These are phyloP conservation scores for Enteromius argenteus DNA, from an alignment of 2,797 vertebrate genomes.

Conservation along the genomic window DNA sequence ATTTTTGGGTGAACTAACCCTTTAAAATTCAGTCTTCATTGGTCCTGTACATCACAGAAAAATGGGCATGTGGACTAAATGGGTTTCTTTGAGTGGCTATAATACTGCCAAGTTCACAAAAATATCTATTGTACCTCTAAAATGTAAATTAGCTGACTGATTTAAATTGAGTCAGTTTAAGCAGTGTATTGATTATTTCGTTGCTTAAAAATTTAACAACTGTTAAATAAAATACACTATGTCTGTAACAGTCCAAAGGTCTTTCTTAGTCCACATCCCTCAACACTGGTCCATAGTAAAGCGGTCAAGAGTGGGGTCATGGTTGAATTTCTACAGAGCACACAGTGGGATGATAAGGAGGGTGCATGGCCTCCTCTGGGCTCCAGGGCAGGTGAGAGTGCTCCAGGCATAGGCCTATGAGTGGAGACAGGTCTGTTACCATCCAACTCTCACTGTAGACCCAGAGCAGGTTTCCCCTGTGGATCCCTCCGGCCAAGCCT, in stretches of 20 bases:
- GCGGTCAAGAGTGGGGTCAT: conserved; percentile 19
- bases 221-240: neutral
- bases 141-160: neutral
- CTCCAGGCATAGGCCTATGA: conserved; percentile 73
- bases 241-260: conserved; percentile 6
- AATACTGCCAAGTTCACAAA: neutral
- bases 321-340: conserved; percentile 39
- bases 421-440: conserved; percentile 73
- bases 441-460: conserved; percentile 73
- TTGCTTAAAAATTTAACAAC: neutral
- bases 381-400: conserved; percentile 75
- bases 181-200: neutral
- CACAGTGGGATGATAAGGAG: conserved; percentile 36
- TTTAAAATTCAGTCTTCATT: neutral
- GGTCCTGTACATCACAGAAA: neutral
- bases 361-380: conserved; percentile 32
- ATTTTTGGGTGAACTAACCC: too few relatives aligned
- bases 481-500: conserved; percentile 79
- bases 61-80: neutral
- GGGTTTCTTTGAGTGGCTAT: neutral
- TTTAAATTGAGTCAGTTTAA: neutral
- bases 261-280: conserved; percentile 5
- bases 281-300: conserved; percentile 20
- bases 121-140: neutral
- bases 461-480: conserved; percentile 78